A percentile compares a stretch with the other conserved stretches of the same genome.
Conservation (phyloP, 1,140 invertebrate species). For the Atta colombica region DNA sequence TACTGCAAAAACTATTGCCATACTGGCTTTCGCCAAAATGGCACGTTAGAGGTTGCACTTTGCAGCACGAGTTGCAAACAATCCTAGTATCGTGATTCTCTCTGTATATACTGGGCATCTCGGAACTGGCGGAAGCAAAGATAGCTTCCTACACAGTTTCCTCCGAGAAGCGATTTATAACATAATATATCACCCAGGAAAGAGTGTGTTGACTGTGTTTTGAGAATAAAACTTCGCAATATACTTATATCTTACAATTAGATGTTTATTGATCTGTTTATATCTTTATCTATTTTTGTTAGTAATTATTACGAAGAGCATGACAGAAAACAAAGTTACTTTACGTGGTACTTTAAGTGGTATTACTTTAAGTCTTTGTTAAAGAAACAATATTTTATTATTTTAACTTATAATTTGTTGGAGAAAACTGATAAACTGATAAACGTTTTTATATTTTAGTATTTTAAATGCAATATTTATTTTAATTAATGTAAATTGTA, state of each 20-base stretch:
- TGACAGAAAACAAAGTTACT: background rate
- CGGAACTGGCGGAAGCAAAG: slow-evolving; percentile 2
- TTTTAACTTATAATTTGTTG: background rate
- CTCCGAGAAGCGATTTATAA: slow-evolving; percentile 20
- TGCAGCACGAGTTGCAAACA: slow-evolving; percentile 3
- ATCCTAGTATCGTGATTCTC: background rate
- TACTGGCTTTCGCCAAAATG: slow-evolving; percentile 5
- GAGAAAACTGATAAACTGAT: background rate
- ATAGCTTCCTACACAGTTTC: slow-evolving; percentile 6
- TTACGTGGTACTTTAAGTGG: no score
- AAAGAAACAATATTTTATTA: background rate
- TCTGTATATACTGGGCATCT: background rate
- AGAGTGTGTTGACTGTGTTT: slow-evolving; percentile 8
- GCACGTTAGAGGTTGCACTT: slow-evolving; percentile 9
- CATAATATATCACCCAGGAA: slow-evolving; percentile 1
- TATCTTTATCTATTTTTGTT: background rate
- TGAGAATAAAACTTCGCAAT: background rate
- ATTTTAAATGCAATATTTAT: background rate
- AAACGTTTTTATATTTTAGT: background rate
- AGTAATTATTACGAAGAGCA: background rate
- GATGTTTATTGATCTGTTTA: background rate
- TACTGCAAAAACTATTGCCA: background rate
- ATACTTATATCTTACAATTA: background rate
- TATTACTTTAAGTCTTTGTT: background rate
- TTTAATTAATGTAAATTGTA: slow-evolving; percentile 7